phyloP scores from a whole-genome alignment of 2,888 invertebrate species.

The Xiphydria camelus region DNA sequence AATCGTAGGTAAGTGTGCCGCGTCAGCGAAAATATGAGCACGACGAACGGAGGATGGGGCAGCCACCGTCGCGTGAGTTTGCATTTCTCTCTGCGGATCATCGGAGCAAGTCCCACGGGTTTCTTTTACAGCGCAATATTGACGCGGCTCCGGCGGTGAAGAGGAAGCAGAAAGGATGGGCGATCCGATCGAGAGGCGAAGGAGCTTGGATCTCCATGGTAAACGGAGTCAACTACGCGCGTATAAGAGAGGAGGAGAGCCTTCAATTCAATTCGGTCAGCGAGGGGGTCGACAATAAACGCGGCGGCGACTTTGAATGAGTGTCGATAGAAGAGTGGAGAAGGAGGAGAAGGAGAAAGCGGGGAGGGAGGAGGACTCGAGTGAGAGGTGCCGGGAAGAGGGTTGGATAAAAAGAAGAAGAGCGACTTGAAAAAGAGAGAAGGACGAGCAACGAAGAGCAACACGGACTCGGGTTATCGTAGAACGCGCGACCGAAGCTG shows the following conservation, averaged over 20 bases:
- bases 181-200: neutral
- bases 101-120: too few species aligned
- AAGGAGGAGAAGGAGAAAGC: neutral
- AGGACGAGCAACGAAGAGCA: too few species aligned
- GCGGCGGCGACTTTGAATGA: slow-evolving; percentile 1
- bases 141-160: too few species aligned
- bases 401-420: too few species aligned
- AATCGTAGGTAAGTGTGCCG: neutral
- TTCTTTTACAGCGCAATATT: too few species aligned
- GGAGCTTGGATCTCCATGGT: neutral
- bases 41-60: neutral
- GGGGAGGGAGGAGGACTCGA: neutral
- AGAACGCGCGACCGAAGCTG: too few species aligned
- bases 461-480: too few species aligned
- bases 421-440: too few species aligned
- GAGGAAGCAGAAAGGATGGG: neutral
- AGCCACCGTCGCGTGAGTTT: too few species aligned
- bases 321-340: neutral
- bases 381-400: slow-evolving; percentile 16
- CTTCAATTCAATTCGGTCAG: slow-evolving; percentile 3
- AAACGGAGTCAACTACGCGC: slow-evolving; percentile 11
- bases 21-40: neutral
- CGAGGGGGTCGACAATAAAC: slow-evolving; percentile 2
- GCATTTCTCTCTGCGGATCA: too few species aligned
- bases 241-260: too few species aligned